These are phyloP conservation scores for Philereme transversata DNA, from an alignment of 2,888 invertebrate species.

Conservation along the genomic window DNA sequence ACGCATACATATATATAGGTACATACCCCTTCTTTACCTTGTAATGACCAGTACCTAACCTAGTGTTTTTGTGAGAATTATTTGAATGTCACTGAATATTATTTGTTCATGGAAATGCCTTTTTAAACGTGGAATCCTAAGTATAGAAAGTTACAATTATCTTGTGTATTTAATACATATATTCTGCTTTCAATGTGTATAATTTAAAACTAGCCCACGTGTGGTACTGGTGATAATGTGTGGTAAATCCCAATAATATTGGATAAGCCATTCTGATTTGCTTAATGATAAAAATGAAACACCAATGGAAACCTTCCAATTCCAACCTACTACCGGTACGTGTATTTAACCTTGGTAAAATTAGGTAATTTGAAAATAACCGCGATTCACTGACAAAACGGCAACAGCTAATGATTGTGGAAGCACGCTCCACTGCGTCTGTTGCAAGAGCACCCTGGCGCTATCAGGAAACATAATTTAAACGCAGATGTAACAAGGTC, in stretches of 20 bases:
- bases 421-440: conserved; percentile 66
- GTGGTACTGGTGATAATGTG: too few relatives aligned
- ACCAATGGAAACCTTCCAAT: conserved; percentile 25
- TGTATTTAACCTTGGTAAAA: conserved; percentile 51
- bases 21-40: conserved; percentile 9
- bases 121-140: too few relatives aligned
- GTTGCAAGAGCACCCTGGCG: conserved; percentile 49
- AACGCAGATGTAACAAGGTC: conserved; percentile 16
- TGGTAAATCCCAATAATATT: too few relatives aligned
- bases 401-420: conserved; percentile 62
- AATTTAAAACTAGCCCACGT: too few relatives aligned
- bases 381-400: conserved; percentile 44
- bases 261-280: neutral
- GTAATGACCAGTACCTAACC: conserved; percentile 2
- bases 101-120: neutral
- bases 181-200: too few relatives aligned
- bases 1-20: too few relatives aligned
- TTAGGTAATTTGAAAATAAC: conserved; percentile 54
- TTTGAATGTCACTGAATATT: neutral
- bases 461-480: conserved; percentile 59
- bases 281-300: neutral
- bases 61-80: conserved; percentile 9
- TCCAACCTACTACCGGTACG: conserved; percentile 23
- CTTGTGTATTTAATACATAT: too few relatives aligned
- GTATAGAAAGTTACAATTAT: too few relatives aligned